Percentiles rank a stretch among this genome's conserved stretches.
phyloP scores from a whole-genome alignment of 2,888 invertebrate species.

The Cryptocephalus moraei region DNA sequence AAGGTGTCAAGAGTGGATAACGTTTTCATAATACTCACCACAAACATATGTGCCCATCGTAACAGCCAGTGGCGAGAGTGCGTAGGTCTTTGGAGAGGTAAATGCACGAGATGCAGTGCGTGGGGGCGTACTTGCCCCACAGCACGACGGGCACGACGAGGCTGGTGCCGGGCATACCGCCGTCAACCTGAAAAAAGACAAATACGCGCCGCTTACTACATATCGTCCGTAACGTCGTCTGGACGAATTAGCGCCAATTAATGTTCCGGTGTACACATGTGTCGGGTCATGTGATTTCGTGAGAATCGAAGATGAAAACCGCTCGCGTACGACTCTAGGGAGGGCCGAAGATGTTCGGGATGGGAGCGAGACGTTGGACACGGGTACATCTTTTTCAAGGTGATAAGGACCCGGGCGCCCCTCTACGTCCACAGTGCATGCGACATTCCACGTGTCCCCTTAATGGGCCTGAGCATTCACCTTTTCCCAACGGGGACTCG shows the following conservation, averaged over 20 bases:
- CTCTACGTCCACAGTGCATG: not conserved
- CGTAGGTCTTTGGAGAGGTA: conserved; percentile 85
- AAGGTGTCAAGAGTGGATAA: too few species aligned
- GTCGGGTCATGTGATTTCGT: conserved; percentile 14
- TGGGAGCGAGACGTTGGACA: not conserved
- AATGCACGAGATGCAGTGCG: conserved; percentile 92
- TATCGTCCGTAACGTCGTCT: conserved; percentile 5
- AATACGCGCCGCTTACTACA: not conserved
- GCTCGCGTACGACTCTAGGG: not conserved
- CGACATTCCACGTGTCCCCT: conserved; percentile 3
- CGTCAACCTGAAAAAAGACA: conserved; percentile 12
- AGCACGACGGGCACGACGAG: conserved; percentile 94
- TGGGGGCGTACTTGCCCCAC: conserved; percentile 94
- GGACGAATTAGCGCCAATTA: conserved; percentile 28
- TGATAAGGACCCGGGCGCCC: not conserved
- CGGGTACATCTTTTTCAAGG: not conserved
- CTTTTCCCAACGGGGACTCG: conserved; percentile 10
- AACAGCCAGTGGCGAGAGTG: conserved; percentile 91
- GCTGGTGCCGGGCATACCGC: conserved; percentile 67
- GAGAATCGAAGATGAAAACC: not conserved
- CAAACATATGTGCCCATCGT: conserved; percentile 95
- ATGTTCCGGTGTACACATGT: conserved; percentile 10
- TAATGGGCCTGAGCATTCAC: conserved; percentile 5
- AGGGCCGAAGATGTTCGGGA: conserved; percentile 9
- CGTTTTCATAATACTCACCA: conserved; percentile 50